phyloP scores from a whole-genome alignment of 2,113 vertebrate genomes.

The Indri indri region DNA sequence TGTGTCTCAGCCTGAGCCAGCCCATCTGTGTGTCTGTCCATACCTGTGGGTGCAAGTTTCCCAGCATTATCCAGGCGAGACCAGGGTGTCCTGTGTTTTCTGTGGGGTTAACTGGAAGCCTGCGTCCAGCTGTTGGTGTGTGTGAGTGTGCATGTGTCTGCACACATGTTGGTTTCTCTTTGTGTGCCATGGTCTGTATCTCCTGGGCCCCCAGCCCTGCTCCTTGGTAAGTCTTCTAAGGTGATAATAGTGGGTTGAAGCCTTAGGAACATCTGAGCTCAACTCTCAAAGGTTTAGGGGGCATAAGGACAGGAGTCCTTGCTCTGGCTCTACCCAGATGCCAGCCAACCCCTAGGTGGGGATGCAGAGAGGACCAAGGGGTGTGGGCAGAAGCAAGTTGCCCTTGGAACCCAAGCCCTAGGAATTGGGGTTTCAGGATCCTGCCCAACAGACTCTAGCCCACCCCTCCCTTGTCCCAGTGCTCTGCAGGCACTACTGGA shows the following conservation, averaged over 20 bases:
- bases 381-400: neutral
- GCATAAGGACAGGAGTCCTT: neutral
- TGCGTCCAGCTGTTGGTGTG: neutral
- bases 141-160: neutral
- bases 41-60: neutral
- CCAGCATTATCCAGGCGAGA: neutral
- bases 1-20: neutral
- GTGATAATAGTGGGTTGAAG: neutral
- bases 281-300: neutral
- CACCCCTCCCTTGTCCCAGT: too few species aligned
- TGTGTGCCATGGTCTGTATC: neutral
- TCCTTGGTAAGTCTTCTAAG: neutral
- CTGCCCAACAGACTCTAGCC: neutral
- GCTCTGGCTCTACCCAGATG: neutral
- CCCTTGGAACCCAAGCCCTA: neutral
- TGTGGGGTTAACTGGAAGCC: neutral
- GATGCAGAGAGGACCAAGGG: neutral
- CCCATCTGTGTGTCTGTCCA: neutral
- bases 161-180: neutral
- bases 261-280: neutral
- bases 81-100: neutral
- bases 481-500: neutral
- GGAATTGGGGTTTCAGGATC: neutral
- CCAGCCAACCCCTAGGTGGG: neutral
- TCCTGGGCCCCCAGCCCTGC: neutral